These are phyloP conservation scores for Sphaerophoria rueppellii DNA, from an alignment of 2,888 invertebrate genomes.

Conservation along the genomic window DNA sequence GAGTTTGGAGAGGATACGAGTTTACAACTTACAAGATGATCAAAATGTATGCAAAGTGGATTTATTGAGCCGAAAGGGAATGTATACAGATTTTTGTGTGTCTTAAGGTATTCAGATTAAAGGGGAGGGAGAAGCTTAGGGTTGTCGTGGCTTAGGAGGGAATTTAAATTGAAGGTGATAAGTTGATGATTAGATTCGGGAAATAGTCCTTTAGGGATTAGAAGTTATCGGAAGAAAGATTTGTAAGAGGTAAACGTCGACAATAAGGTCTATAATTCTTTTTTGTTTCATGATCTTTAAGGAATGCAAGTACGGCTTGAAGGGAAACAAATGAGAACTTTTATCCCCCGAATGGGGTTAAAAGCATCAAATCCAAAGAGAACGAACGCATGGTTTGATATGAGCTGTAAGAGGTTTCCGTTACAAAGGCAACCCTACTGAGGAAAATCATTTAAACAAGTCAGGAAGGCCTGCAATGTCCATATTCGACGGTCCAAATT, in stretches of 20 bases:
- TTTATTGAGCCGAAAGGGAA: conserved; percentile 82
- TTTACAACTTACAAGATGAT: conserved; percentile 40
- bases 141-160: conserved; percentile 14
- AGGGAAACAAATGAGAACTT: too few relatives aligned
- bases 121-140: neutral
- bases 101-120: neutral
- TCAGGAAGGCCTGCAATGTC: too few relatives aligned
- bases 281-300: neutral
- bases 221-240: neutral
- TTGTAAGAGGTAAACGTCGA: neutral
- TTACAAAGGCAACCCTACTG: too few relatives aligned
- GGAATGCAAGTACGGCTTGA: too few relatives aligned
- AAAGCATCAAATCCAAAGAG: too few relatives aligned
- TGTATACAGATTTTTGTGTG: conserved; percentile 73
- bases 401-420: too few relatives aligned
- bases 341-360: too few relatives aligned
- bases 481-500: too few relatives aligned
- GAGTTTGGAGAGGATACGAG: conserved; percentile 17
- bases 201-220: conserved; percentile 13
- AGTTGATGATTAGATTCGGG: conserved; percentile 29
- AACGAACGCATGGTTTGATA: too few relatives aligned
- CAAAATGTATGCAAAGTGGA: conserved; percentile 80
- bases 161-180: conserved; percentile 48
- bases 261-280: neutral
- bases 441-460: too few relatives aligned